Conservation (phyloP, 2,888 invertebrate species). For the Parapristionchus giblindavisi region DNA sequence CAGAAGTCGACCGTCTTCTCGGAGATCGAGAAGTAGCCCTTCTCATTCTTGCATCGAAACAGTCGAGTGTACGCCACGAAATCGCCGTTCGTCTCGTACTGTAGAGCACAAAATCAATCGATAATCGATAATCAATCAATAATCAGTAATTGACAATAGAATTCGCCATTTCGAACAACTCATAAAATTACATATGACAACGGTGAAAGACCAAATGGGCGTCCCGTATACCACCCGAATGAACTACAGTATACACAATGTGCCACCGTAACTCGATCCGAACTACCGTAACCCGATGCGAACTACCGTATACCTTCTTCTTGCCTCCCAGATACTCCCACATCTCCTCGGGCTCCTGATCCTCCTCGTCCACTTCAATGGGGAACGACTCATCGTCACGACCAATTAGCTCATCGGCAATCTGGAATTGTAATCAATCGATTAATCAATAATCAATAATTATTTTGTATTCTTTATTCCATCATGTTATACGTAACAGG, state of each 20-base stretch:
- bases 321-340: slow-evolving; percentile 65
- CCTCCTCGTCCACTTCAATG: slow-evolving; percentile 55
- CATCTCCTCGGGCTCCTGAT: slow-evolving; percentile 64
- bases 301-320: slow-evolving; percentile 48
- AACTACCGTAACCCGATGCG: not conserved
- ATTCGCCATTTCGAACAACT: not conserved
- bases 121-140: too few species aligned
- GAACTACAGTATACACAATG: too few species aligned
- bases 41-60: slow-evolving; percentile 98
- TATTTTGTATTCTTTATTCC: too few species aligned
- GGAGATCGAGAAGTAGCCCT: slow-evolving; percentile 97
- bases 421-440: slow-evolving; percentile 46
- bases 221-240: too few species aligned
- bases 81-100: slow-evolving; percentile 35
- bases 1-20: slow-evolving; percentile 99
- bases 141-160: too few species aligned
- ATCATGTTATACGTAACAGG: too few species aligned
- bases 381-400: slow-evolving; percentile 57
- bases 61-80: slow-evolving; percentile 74
- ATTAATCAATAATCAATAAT: not conserved
- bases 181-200: not conserved
- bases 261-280: too few species aligned
- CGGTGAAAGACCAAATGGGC: too few species aligned
- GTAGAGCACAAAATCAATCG: too few species aligned
- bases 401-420: slow-evolving; percentile 62